Evolutionary conservation across 2,113 vertebrate genomes (phyloP).

Genomic region (Lates calcarifer): DNA sequence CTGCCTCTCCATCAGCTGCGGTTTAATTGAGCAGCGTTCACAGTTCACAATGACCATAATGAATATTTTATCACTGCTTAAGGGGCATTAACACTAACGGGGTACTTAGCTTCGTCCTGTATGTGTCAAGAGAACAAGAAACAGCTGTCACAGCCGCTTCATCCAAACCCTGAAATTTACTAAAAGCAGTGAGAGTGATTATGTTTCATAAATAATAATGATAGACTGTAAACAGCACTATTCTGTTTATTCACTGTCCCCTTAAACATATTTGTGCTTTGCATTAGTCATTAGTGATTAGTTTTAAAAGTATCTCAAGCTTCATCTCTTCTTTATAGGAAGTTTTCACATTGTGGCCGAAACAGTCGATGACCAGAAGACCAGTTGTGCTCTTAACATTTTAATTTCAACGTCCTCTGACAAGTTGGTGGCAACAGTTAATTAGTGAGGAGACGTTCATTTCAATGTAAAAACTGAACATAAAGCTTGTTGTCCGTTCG

Average conservation of each 20-base stretch:
- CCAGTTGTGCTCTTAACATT: neutral
- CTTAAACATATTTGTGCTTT: neutral
- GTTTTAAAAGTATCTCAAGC: neutral
- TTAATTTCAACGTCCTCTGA: neutral
- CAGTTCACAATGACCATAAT: conserved; percentile 63
- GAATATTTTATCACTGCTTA: conserved; percentile 69
- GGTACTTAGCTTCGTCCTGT: conserved; percentile 28
- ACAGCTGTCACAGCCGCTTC: conserved; percentile 30
- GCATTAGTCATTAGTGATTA: neutral
- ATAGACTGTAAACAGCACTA: neutral
- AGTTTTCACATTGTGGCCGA: conserved; percentile 8
- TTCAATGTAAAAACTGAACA: neutral
- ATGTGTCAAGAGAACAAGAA: conserved; percentile 32
- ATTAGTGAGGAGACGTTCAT: neutral
- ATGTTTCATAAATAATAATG: conserved; percentile 9
- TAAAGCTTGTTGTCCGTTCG: no score
- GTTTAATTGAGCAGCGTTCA: conserved; percentile 59
- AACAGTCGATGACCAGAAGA: neutral
- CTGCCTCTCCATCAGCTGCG: conserved; percentile 61
- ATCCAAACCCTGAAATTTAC: conserved; percentile 1
- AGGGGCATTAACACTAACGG: conserved; percentile 61
- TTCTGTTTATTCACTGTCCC: conserved; percentile 9
- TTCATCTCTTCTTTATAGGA: neutral
- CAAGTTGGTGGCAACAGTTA: neutral
- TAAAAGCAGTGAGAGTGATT: conserved; percentile 1